phyloP scores from a whole-genome alignment of 1,140 invertebrate genomes.

The Euura saliciscinereae region DNA sequence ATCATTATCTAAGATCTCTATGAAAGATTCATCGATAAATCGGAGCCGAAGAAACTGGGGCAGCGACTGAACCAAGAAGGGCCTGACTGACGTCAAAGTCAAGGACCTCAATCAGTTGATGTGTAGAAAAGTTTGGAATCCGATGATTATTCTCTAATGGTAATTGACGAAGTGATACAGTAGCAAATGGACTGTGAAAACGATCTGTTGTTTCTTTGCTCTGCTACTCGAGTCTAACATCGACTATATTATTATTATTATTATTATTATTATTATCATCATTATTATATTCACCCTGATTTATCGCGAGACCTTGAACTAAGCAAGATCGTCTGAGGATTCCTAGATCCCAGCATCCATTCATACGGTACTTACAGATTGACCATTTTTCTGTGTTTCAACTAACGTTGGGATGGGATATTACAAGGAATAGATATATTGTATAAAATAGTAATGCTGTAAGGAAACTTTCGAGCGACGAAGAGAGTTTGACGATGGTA shows the following conservation, averaged over 20 bases:
- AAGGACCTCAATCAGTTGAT: not conserved
- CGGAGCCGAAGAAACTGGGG: not conserved
- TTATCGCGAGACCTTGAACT: too few species aligned
- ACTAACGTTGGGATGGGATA: not conserved
- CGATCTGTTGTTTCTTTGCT: not conserved
- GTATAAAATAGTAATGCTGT: not conserved
- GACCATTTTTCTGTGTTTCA: too few species aligned
- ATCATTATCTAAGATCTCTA: not conserved
- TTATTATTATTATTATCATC: too few species aligned
- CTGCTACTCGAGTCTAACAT: too few species aligned
- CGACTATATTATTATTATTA: too few species aligned
- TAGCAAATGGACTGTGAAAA: not conserved
- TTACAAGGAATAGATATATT: not conserved
- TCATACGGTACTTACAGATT: too few species aligned
- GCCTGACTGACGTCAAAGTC: not conserved
- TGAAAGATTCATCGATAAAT: not conserved
- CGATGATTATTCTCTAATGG: not conserved
- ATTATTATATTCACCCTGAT: too few species aligned
- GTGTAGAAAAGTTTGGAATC: not conserved
- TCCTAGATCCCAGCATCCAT: too few species aligned
- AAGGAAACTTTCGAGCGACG: not conserved
- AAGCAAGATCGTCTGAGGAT: too few species aligned
- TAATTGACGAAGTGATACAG: not conserved
- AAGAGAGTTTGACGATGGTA: not conserved
- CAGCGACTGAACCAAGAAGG: not conserved